Evolutionary conservation across 2,797 vertebrate genomes (phyloP), one percentile per base, ranked within the genome.

Genomic region (Peromyscus nudipes): DNA sequence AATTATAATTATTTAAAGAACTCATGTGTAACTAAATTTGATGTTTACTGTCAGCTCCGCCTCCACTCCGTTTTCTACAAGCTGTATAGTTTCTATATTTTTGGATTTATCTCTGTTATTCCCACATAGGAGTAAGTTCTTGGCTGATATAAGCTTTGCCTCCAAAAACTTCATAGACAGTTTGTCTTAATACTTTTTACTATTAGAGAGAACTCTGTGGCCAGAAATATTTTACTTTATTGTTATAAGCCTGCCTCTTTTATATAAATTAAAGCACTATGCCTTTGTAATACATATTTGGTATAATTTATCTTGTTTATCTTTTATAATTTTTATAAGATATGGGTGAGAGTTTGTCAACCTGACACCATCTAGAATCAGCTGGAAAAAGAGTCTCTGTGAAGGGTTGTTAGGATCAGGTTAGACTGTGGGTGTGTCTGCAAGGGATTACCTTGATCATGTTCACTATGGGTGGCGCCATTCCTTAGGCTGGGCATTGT

Each of bases 281-380:
- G 64, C 81, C 34, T 69, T 92, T 95, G 10, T 60, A 94, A 97
- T 84, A 95, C 71, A 75, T 88, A 71, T 52, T 87, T 96, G 5
- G 46, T 65, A 65, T 0, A 52, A n/a, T 67, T 14, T 79, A 21
- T 81, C 52, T 90, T 89, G 1, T 65, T 75, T 55, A 27, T 57
- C 19, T 62, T 64, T 43, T 62, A 46, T 34, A 83, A 83, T 64
- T 40, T 55, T 64, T 83, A 29, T 43, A 27, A 60, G 81, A 17
- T 62, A 83, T 29, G 9, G 21, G 5, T 55, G 29, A 80, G 34
- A 8, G 49, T n/a, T 81, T 77, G 76, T 52, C 76, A 34, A 52
- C 52, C 23, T n/a, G 79, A n/a, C 52, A 81, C 19, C n/a, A 37
- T n/a, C 52, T 55, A 57, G 31, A 81, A 55, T 81, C 34, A n/a